Base-by-base conservation (phyloP, 2,888 invertebrate genomes). In the Pediacus dermestoides region DNA sequence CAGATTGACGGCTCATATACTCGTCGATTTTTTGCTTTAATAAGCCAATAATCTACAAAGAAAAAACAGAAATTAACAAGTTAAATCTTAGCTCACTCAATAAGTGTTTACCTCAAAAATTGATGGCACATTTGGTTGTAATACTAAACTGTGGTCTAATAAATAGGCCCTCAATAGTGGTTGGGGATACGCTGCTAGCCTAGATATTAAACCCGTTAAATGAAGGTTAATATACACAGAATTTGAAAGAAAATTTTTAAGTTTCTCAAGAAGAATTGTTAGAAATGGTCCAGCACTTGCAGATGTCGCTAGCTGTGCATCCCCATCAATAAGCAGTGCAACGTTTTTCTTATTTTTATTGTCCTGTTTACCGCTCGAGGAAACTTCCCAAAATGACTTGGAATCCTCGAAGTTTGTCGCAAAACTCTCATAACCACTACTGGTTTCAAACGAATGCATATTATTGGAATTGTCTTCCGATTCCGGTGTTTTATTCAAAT, bases 71-170 rank as follows among this genome's bases (percentile, higher is more conserved):
- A 18, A 7, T 18, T 18, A 18, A 7, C 6, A 7, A 7, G 21
- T 18, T 18, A 18, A 18, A 18, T 18, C 6, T n/a, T 18, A 18
- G 21, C 21, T n/a, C 6, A n/a, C 14, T 18, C 10, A n/a, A 32
- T 3, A 32, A 21, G 3, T 25, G 36, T 25, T 66, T 64, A 90
- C 93, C 80, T 93, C 93, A 68, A 87, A 86, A 47, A 95, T 75
- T 2, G 91, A 92, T 63, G 89, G 88, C 63, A 94, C 87, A 61
- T 88, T 88, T 1, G 93, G 92, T 65, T 92, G 91, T 61, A 92
- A 80, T 52, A 88, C 84, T 54, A 83, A 79, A 66, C 82, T 83
- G 43, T 89, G 85, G 59, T 91, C 89, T 45, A 97, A 76, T 28
- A 97, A 74, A 64, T 94, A 82, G 2, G 93, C 87, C 48, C 89